Evolutionary conservation across 2,797 vertebrate genomes (phyloP).

Genomic region (Oceanodroma leucorhoa): DNA sequence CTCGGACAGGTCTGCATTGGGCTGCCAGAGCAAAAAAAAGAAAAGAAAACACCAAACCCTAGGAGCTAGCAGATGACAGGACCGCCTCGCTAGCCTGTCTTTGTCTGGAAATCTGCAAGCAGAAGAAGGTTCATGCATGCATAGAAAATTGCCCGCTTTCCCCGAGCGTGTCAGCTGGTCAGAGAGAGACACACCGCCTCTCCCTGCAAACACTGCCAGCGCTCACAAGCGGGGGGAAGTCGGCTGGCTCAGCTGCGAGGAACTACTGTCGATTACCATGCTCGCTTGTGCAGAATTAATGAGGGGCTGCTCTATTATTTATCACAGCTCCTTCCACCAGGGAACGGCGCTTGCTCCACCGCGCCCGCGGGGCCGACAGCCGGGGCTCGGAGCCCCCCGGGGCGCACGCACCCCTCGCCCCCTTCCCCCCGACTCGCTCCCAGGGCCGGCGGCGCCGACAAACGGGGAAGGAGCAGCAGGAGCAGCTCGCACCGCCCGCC

Average conservation of each 20-base stretch:
- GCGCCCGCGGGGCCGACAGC: not conserved
- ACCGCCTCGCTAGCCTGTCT: not conserved
- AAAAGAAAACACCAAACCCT: not conserved
- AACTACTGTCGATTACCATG: not conserved
- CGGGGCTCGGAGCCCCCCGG: too few species aligned
- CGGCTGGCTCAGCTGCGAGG: not conserved
- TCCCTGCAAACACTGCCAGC: not conserved
- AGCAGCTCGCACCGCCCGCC: not conserved
- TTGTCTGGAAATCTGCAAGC: not conserved
- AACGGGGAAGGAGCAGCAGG: rapidly evolving
- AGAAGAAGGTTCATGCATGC: not conserved
- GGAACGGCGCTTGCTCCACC: not conserved
- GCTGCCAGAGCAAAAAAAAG: not conserved
- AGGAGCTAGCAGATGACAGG: not conserved
- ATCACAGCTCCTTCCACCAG: not conserved
- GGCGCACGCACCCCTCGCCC: not conserved
- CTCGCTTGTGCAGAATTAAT: not conserved
- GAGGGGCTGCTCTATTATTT: not conserved
- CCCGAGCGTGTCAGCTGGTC: not conserved
- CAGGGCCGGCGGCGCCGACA: not conserved
- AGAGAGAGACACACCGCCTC: not conserved
- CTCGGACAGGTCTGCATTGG: not conserved
- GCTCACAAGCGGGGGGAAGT: not conserved
- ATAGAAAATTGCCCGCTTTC: not conserved
- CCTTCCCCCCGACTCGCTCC: not conserved